Percentiles rank a stretch among this genome's conserved stretches.
Evolutionary conservation across 2,888 invertebrate genomes (phyloP).

Genomic region (Agrilus cyanescens): DNA sequence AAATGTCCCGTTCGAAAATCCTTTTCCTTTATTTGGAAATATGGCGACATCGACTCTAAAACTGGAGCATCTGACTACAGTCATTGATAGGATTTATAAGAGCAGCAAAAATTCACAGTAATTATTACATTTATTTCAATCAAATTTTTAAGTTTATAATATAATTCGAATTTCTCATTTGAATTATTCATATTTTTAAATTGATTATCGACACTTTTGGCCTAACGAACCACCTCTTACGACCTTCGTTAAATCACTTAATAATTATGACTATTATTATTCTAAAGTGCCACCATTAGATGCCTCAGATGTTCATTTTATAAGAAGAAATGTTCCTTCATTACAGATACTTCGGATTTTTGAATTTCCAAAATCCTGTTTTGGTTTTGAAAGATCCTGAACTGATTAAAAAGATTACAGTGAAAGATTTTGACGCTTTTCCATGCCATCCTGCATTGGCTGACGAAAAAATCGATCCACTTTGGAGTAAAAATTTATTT

Average conservation of each 20-base stretch:
- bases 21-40: constrained; percentile 10
- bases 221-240: too few relatives aligned
- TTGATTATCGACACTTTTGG: too few relatives aligned
- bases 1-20: constrained; percentile 8
- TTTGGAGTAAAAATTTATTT: constrained; percentile 36
- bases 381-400: constrained; percentile 44
- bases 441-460: constrained; percentile 31
- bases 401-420: constrained; percentile 43
- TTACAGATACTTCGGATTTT: constrained; percentile 19
- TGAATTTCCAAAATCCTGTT: constrained; percentile 29
- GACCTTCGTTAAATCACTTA: too few relatives aligned
- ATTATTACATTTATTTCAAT: too few relatives aligned
- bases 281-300: too few relatives aligned
- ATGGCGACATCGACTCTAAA: not conserved
- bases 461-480: constrained; percentile 32
- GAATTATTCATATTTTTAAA: too few relatives aligned
- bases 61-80: not conserved
- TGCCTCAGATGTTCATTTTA: too few relatives aligned
- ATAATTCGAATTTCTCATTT: too few relatives aligned
- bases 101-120: not conserved
- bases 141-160: too few relatives aligned
- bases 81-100: constrained; percentile 3
- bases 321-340: too few relatives aligned
- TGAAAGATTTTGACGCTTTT: constrained; percentile 49
- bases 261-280: too few relatives aligned